Conservation (phyloP, 2,888 invertebrate species). For the Aphodius sticticus region DNA sequence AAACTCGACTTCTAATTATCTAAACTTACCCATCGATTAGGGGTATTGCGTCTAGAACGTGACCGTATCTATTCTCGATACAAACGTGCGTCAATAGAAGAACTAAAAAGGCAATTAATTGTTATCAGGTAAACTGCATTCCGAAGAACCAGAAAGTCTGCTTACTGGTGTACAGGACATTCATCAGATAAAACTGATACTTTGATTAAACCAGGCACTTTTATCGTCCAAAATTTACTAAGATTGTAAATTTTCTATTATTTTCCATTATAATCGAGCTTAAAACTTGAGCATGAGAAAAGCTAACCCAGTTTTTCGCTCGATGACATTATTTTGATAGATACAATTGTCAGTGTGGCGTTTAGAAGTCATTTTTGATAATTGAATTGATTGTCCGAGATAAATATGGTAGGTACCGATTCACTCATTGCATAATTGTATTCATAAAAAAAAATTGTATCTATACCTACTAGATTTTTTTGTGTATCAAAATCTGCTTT, state of each 20-base stretch:
- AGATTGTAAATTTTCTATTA: background rate
- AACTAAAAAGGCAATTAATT: conserved; percentile 15
- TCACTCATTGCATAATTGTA: no score
- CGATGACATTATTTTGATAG: background rate
- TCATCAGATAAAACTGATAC: background rate
- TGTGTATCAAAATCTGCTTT: no score
- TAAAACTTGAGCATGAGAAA: background rate
- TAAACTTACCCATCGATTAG: conserved; percentile 34
- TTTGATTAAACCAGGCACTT: background rate
- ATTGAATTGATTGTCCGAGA: background rate
- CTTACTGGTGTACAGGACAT: background rate
- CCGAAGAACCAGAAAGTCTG: background rate
- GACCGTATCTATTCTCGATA: conserved; percentile 12
- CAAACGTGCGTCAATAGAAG: conserved; percentile 5
- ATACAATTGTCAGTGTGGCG: background rate
- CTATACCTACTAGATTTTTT: no score
- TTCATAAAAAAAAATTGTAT: no score
- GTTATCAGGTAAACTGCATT: background rate
- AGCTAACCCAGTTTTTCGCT: background rate
- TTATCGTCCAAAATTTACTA: background rate
- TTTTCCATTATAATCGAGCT: background rate
- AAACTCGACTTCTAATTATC: background rate
- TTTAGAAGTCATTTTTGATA: background rate
- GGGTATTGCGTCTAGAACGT: conserved; percentile 32
- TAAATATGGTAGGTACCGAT: background rate